Evolutionary conservation across 2,888 invertebrate species (phyloP).

Genomic region (Lymantria monacha): DNA sequence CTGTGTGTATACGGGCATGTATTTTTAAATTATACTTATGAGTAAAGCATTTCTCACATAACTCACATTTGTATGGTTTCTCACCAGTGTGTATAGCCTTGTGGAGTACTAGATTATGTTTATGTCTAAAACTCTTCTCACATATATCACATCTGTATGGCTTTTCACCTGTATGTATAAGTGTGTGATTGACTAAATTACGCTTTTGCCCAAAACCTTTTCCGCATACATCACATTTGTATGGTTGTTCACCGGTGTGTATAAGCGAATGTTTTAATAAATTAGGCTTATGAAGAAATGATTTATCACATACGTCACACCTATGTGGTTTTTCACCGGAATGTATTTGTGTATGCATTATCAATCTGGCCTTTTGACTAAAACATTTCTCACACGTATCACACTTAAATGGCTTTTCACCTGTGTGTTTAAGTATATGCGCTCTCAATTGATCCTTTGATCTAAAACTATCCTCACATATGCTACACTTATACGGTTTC

Average conservation of each 20-base stretch:
- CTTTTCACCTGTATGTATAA: not conserved
- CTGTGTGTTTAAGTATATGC: not conserved
- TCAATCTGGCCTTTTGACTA: not conserved
- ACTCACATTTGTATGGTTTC: conserved; percentile 7
- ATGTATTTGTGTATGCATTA: not conserved
- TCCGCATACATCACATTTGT: not conserved
- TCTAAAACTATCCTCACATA: not conserved
- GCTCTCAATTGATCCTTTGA: not conserved
- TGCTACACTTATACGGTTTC: not conserved
- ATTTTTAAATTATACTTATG: conserved; percentile 2
- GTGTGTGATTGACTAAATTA: not conserved
- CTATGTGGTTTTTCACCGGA: not conserved
- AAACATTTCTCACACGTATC: not conserved
- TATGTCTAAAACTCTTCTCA: conserved; percentile 1
- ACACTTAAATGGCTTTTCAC: not conserved
- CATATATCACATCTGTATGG: conserved; percentile 7
- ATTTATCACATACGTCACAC: not conserved
- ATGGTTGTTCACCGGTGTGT: not conserved
- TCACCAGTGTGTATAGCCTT: conserved; percentile 5
- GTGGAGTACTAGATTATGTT: conserved; percentile 1
- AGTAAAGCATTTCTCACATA: not conserved
- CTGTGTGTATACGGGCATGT: conserved; percentile 1
- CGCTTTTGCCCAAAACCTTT: not conserved
- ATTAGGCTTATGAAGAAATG: not conserved
- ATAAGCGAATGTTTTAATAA: not conserved